These are phyloP conservation scores for Dione vanillae DNA, from an alignment of 2,888 invertebrate species.

Conservation along the genomic window DNA sequence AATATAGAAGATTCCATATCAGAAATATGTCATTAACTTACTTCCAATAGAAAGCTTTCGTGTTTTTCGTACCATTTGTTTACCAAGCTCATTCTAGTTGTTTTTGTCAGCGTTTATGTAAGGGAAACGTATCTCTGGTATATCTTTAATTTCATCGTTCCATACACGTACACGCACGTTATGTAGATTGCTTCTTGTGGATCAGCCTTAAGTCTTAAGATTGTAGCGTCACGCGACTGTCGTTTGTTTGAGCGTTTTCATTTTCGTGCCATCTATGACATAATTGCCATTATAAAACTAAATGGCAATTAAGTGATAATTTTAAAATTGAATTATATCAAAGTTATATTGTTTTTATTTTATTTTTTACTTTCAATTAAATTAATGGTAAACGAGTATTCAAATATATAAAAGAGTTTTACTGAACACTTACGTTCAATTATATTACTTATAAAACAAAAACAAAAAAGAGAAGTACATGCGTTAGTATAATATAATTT, in stretches of 20 bases:
- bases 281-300: too few relatives aligned
- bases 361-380: too few relatives aligned
- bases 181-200: conserved; percentile 31
- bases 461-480: too few relatives aligned
- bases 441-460: too few relatives aligned
- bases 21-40: not conserved
- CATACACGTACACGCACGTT: conserved; percentile 23
- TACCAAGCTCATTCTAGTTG: not conserved
- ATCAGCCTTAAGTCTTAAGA: conserved; percentile 32
- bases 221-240: conserved; percentile 37
- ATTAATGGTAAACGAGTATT: too few relatives aligned
- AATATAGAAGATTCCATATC: not conserved
- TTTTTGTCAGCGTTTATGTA: conserved; percentile 10
- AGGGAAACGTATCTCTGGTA: conserved; percentile 1
- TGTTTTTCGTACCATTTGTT: conserved; percentile 8
- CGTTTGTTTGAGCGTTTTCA: conserved; percentile 43
- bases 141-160: conserved; percentile 21
- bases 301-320: too few relatives aligned
- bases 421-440: too few relatives aligned
- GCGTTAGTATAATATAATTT: too few relatives aligned
- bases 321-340: not conserved
- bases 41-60: not conserved
- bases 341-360: too few relatives aligned
- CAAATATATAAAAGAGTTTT: too few relatives aligned
- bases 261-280: conserved; percentile 33